Evolutionary conservation across 2,888 invertebrate species (phyloP), one percentile per base, ranked within the genome.

Genomic region (Erannis defoliaria): DNA sequence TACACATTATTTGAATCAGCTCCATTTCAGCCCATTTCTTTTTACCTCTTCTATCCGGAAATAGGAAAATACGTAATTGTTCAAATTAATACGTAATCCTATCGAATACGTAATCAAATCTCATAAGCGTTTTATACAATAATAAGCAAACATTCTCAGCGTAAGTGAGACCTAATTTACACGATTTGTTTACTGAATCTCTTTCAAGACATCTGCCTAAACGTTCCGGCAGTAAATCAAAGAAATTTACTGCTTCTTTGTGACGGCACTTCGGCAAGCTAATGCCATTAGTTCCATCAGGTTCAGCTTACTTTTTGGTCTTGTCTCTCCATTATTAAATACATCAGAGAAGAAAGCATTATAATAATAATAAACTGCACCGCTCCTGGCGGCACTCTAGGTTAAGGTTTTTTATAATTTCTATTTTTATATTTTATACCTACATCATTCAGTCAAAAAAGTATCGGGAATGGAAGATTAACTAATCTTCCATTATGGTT

Each of bases 171-270:
- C 10, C 37, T 19, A 55, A 55, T 46, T 38, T 46, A 46, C 18
- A 18, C 23, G 33, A 26, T 14, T 43, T 55, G 37, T 55, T 55
- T 38, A 46, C 35, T 10, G n/a, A 5, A 38, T 21, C 37, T 46
- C 55, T 48, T 46, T 38, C 46, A 46, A 46, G 38, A 38, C 37
- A 55, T 35, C 33, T 33, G 46, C 29, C 38, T 55, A 55, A 19
- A 23, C 46, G 35, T 26, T 46, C 19, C 19, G n/a, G 26, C 12
- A 26, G n/a, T 31, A 37, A 46, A 55, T 55, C 46, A 50, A 37
- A 37, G 5, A 26, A 37, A 50, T 50, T 9, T 50, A 50, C 12
- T 26, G 38, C 19, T 21, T 35, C 38, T 26, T 12, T 49, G 5
- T 16, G 37, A 37, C 12, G 26, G 16, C n/a, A 19, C 9, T 33